Evolutionary conservation across 2,888 invertebrate genomes (phyloP).

Genomic region (Hymenopus coronatus): DNA sequence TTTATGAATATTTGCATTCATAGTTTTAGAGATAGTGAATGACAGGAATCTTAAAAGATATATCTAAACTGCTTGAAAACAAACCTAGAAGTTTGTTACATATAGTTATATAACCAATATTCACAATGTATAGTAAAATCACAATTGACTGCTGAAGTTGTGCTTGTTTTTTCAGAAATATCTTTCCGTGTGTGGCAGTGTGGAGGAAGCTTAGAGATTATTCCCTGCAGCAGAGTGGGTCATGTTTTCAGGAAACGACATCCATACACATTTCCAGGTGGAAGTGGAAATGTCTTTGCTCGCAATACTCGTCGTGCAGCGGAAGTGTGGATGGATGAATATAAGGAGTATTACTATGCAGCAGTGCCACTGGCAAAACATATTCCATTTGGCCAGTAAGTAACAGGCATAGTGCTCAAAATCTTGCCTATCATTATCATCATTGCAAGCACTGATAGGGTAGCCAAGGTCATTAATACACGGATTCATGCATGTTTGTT

Average conservation of each 20-base stretch:
- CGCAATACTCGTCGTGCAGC: constrained; percentile 94
- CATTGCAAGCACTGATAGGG: no score
- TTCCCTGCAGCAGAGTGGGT: constrained; percentile 94
- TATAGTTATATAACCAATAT: no score
- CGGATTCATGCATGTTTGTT: no score
- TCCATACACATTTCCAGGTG: constrained; percentile 97
- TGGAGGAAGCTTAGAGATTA: constrained; percentile 93
- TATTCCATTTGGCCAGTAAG: constrained; percentile 87
- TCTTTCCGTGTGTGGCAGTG: constrained; percentile 96
- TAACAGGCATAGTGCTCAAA: constrained; percentile 37
- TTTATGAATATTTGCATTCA: no score
- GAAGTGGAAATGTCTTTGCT: constrained; percentile 95
- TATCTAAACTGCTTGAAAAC: no score
- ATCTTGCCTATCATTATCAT: neutral
- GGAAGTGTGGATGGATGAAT: constrained; percentile 99
- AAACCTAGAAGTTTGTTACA: no score
- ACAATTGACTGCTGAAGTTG: neutral
- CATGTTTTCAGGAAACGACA: constrained; percentile 94
- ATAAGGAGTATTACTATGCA: constrained; percentile 92
- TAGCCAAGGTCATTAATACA: no score
- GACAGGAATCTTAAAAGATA: neutral
- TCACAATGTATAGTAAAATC: neutral
- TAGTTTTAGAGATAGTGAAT: neutral
- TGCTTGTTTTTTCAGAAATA: constrained; percentile 54
- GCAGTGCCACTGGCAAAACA: constrained; percentile 88